Conservation (phyloP, 1,140 invertebrate genomes). For the Neelides sp. region DNA sequence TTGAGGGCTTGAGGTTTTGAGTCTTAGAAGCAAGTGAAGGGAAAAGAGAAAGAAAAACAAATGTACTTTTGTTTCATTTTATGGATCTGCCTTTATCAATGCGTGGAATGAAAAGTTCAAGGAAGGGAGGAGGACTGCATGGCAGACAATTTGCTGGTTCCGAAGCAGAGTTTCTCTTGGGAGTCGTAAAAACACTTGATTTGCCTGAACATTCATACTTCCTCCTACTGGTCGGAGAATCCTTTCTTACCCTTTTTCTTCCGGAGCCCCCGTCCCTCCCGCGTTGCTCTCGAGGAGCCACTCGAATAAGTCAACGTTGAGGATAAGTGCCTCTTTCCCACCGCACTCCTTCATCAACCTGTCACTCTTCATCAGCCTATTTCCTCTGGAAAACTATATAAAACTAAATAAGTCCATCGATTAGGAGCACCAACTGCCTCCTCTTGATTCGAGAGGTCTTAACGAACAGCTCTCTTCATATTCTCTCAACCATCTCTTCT, state of each 20-base stretch:
- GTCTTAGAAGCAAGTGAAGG: background rate
- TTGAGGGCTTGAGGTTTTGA: too few relatives aligned
- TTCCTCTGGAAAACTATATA: constrained; percentile 9
- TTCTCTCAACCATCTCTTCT: too few relatives aligned
- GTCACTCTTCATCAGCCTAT: constrained; percentile 25
- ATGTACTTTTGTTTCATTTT: constrained; percentile 27
- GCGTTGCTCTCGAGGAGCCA: too few relatives aligned
- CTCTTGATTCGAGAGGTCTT: too few relatives aligned
- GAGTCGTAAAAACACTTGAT: constrained; percentile 31
- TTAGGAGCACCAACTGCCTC: too few relatives aligned
- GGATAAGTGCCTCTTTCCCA: constrained; percentile 12
- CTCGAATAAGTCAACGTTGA: too few relatives aligned
- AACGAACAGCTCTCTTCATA: too few relatives aligned
- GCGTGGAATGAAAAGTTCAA: constrained; percentile 28
- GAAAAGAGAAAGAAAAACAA: too few relatives aligned
- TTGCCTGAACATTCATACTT: constrained; percentile 28
- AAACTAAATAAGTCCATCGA: constrained; percentile 22
- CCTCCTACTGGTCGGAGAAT: constrained; percentile 1
- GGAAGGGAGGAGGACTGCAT: constrained; percentile 27
- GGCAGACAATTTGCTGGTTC: constrained; percentile 30
- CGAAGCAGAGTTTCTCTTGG: constrained; percentile 20
- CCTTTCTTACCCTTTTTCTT: too few relatives aligned
- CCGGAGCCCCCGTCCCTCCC: too few relatives aligned
- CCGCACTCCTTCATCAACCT: constrained; percentile 23
- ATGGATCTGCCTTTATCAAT: constrained; percentile 28